Base-by-base conservation (phyloP, 1,140 invertebrate species). In the Drepana arcuata region DNA sequence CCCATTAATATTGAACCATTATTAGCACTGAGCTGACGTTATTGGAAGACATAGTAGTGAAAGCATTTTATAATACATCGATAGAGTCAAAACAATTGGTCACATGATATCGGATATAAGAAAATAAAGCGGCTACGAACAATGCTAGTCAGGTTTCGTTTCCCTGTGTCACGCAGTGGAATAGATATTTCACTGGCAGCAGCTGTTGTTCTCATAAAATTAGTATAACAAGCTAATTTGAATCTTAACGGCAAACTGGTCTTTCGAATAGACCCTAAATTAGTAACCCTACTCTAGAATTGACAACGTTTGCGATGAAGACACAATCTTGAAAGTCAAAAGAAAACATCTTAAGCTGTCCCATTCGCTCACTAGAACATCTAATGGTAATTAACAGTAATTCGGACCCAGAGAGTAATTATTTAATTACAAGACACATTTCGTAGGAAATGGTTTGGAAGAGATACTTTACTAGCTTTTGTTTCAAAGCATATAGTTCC, bases 131-230 rank as follows among this genome's bases (percentile, higher is more conserved):
- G 39, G 37, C 28, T 48, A 41, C 48, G 48, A 63, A 62, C 55
- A 63, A 66, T 66, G 42, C 31, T 50, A 59, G 58, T 52, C 48
- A 46, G 59, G 51, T 57, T 53, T 44, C 41, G 37, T 58, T 54
- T 59, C 46, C 59, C 38, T 49, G 21, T 25, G 32, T 14, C 32
- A 40, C 24, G 39, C 34, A 35, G 14, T 14, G 11, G 26, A 30
- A 23, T 14, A 16, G 16, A 24, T n/a, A n/a, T n/a, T n/a, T n/a
- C n/a, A n/a, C n/a, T n/a, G n/a, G n/a, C n/a, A n/a, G n/a, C n/a
- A n/a, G n/a, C n/a, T n/a, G n/a, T n/a, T n/a, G n/a, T n/a, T n/a
- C n/a, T n/a, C n/a, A n/a, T n/a, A n/a, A n/a, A n/a, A n/a, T n/a
- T n/a, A n/a, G n/a, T n/a, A n/a, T n/a, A n/a, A n/a, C n/a, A n/a